Base-by-base conservation (phyloP, 2,797 vertebrate genomes). In the Eupleurogrammus muticus region DNA sequence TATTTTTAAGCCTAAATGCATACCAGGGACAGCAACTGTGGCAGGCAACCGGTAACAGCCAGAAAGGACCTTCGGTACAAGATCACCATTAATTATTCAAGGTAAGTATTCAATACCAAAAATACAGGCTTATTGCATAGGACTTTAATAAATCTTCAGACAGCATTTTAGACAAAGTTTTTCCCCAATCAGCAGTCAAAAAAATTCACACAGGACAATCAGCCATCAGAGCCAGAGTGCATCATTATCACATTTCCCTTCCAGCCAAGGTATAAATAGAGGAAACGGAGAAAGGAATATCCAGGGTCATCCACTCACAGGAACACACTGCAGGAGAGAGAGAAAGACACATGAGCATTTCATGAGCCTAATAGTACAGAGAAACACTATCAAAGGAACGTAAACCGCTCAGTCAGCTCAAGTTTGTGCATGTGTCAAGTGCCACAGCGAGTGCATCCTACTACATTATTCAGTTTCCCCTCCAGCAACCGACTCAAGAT, bases 1-100 rank as follows among this genome's bases (percentile, higher is more conserved):
- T 94, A 94, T 94, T 93, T 90, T 93, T 92, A 87, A 86, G 74
- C 80, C 60, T 1, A 74, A 86, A 79, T 77, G 82, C 91, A 92
- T 91, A 91, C 89, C 91, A 87, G 82, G 62, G 78, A 80, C 80
- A 75, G 81, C 94, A 94, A 91, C 93, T 94, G 90, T 74, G 73
- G 77, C 62, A 46, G 62, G 78, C 65, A 70, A 61, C 69, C 24
- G 9, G 40, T 48, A 68, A 79, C 70, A 35, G 32, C 42, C 63
- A 62, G 70, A 63, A 59, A 46, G n/a, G 59, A 67, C 67, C 69
- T 58, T 69, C 52, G 70, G 28, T n/a, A 23, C 35, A 74, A 40
- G 46, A 8, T 11, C 24, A 51, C 13, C 11, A 10, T 20, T 23
- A 54, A 57, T 19, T 20, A 11, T 2, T 5, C 20, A 8, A 23